phyloP scores from a whole-genome alignment of 2,888 invertebrate genomes.

The Augochlorella aurata region DNA sequence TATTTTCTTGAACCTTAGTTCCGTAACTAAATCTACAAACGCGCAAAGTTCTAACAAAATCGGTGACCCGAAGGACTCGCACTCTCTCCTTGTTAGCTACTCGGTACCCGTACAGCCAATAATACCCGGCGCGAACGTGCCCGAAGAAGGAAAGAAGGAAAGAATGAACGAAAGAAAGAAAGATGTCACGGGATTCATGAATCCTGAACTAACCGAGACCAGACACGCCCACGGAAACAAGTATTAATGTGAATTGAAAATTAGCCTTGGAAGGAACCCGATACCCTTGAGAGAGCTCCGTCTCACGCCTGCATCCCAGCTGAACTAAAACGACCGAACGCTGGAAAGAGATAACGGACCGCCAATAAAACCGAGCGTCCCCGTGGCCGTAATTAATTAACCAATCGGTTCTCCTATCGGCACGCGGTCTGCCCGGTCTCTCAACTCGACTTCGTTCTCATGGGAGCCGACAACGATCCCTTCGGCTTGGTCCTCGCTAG shows the following conservation, averaged over 20 bases:
- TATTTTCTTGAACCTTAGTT: too few relatives aligned
- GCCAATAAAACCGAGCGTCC: conserved; percentile 23
- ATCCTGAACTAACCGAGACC: neutral
- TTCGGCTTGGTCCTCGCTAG: neutral
- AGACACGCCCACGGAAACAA: conserved; percentile 13
- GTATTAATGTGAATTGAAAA: conserved; percentile 25
- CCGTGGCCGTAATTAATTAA: conserved; percentile 49
- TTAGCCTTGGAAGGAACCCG: conserved; percentile 32
- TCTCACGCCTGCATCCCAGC: neutral
- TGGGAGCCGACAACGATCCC: neutral
- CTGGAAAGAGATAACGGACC: conserved; percentile 9
- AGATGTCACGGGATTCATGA: conserved; percentile 15
- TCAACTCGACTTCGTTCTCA: neutral
- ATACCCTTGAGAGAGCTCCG: conserved; percentile 25
- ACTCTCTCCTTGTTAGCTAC: too few relatives aligned
- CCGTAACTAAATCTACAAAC: too few relatives aligned
- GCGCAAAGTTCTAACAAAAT: too few relatives aligned
- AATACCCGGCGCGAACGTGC: neutral
- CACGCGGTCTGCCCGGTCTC: conserved; percentile 24
- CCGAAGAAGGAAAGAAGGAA: neutral
- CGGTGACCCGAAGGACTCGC: too few relatives aligned
- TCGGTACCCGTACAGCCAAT: neutral
- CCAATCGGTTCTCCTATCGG: conserved; percentile 37
- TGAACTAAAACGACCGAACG: conserved; percentile 7
- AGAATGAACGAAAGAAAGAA: conserved; percentile 7